phyloP scores from a whole-genome alignment of 2,797 vertebrate species.

The Myoxocephalus aenaeus region DNA sequence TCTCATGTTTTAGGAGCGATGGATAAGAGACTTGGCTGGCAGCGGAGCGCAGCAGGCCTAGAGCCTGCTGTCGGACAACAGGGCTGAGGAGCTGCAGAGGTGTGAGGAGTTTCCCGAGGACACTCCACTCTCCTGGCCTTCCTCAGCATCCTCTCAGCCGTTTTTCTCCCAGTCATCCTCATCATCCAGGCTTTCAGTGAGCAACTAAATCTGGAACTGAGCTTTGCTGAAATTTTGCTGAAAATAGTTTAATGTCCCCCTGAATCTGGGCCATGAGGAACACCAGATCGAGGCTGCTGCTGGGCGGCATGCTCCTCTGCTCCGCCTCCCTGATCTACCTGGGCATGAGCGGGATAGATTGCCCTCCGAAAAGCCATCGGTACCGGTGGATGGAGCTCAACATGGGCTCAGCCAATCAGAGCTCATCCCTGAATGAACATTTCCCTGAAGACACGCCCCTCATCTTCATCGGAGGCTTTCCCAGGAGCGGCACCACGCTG shows the following conservation, averaged over 20 bases:
- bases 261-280: slow-evolving; percentile 82
- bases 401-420: slow-evolving; percentile 70
- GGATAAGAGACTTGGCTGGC: slow-evolving; percentile 42
- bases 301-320: slow-evolving; percentile 91
- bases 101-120: slow-evolving; percentile 11
- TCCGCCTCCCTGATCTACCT: slow-evolving; percentile 92
- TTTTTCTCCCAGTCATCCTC: slow-evolving; percentile 10
- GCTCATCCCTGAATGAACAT: slow-evolving; percentile 70
- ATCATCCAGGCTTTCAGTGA: not conserved
- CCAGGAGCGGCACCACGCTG: slow-evolving; percentile 93
- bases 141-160: slow-evolving; percentile 8
- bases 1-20: slow-evolving; percentile 48
- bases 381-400: slow-evolving; percentile 78
- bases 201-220: not conserved
- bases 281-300: slow-evolving; percentile 88
- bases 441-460: slow-evolving; percentile 94
- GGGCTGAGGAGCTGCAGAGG: slow-evolving; percentile 39
- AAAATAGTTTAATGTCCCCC: slow-evolving; percentile 32
- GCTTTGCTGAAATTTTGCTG: slow-evolving; percentile 3
- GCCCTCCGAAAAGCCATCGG: slow-evolving; percentile 85
- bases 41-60: slow-evolving; percentile 33
- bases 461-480: slow-evolving; percentile 95
- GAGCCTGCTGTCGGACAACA: slow-evolving; percentile 41
- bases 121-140: not conserved
- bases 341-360: slow-evolving; percentile 92